These are phyloP conservation scores for Criorhina ranunculi DNA, from an alignment of 2,888 invertebrate genomes.

Conservation along the genomic window DNA sequence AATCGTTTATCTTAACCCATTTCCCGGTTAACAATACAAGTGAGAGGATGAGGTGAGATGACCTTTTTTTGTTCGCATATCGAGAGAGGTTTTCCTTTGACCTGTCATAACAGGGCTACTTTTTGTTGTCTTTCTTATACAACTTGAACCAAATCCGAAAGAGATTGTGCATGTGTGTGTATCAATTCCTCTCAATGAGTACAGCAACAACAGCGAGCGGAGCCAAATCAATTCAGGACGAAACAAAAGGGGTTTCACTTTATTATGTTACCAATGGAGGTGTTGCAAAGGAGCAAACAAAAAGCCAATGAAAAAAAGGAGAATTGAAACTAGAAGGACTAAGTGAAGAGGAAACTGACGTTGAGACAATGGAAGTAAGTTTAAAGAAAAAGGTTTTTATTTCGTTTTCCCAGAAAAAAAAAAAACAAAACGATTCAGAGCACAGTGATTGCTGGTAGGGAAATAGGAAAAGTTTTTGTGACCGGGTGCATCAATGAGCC, in stretches of 20 bases:
- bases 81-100: conserved; percentile 52
- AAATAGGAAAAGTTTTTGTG: conserved; percentile 37
- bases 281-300: conserved; percentile 54
- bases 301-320: conserved; percentile 17
- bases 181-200: conserved; percentile 28
- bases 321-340: conserved; percentile 68
- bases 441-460: conserved; percentile 31
- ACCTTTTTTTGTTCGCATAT: conserved; percentile 46
- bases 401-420: conserved; percentile 26
- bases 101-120: conserved; percentile 45
- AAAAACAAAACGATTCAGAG: conserved; percentile 21
- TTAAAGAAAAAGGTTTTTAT: conserved; percentile 35
- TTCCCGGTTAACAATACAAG: conserved; percentile 45
- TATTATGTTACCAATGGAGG: conserved; percentile 64
- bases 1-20: conserved; percentile 69
- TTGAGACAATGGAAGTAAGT: conserved; percentile 68
- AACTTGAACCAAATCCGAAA: conserved; percentile 54
- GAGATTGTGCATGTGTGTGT: conserved; percentile 28
- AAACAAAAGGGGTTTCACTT: conserved; percentile 69
- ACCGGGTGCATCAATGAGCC: conserved; percentile 36
- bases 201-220: conserved; percentile 23
- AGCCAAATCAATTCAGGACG: conserved; percentile 64
- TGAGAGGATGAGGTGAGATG: conserved; percentile 30
- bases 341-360: conserved; percentile 60
- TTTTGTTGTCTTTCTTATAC: conserved; percentile 35